phyloP scores from a whole-genome alignment of 2,113 vertebrate genomes.

The Stigmatopora argus region DNA sequence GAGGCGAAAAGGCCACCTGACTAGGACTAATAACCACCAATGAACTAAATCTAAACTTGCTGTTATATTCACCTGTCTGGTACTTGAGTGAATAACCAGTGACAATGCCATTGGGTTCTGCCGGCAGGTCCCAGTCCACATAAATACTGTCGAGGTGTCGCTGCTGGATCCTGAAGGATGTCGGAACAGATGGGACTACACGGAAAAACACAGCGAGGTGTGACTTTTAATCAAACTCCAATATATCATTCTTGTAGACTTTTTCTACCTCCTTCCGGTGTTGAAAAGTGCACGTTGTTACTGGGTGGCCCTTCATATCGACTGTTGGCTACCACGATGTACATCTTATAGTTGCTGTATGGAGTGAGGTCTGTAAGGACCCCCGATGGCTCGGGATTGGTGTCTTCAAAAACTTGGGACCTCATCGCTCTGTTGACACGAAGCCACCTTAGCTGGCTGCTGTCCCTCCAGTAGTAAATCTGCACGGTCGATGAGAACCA shows the following conservation, averaged over 20 bases:
- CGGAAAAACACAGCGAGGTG: constrained; percentile 23
- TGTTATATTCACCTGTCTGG: constrained; percentile 74
- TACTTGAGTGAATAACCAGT: constrained; percentile 86
- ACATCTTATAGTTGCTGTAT: constrained; percentile 94
- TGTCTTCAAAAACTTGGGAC: constrained; percentile 73
- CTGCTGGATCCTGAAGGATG: constrained; percentile 86
- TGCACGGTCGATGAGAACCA: constrained; percentile 69
- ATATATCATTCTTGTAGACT: background rate
- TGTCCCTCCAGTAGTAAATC: constrained; percentile 96
- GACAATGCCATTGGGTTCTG: constrained; percentile 89
- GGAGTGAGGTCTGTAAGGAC: constrained; percentile 81
- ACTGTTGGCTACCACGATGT: constrained; percentile 91
- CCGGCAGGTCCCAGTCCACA: constrained; percentile 88
- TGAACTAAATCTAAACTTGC: background rate
- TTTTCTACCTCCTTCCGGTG: constrained; percentile 87
- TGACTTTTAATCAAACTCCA: background rate
- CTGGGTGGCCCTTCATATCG: constrained; percentile 88
- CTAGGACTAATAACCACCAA: background rate
- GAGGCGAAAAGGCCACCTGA: too few relatives aligned
- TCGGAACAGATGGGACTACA: constrained; percentile 85
- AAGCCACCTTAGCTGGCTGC: constrained; percentile 87
- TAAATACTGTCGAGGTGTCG: constrained; percentile 86
- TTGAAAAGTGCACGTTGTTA: constrained; percentile 86
- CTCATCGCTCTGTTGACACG: constrained; percentile 83
- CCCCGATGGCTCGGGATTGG: constrained; percentile 77